Conservation (phyloP, 92 coral and sea anemone genomes). For the Scolanthus callimorphus region DNA sequence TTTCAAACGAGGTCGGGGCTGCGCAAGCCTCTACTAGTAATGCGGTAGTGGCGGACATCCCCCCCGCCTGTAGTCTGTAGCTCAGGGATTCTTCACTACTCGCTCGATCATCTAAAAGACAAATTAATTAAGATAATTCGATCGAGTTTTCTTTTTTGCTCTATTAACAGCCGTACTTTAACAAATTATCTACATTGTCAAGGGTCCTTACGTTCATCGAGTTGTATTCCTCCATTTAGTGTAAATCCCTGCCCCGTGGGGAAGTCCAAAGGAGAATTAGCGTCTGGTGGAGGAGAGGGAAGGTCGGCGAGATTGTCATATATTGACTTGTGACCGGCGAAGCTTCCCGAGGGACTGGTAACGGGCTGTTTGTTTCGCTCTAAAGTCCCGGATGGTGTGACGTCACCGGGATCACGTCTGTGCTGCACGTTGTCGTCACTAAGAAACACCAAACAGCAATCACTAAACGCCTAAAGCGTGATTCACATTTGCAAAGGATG, state of each 20-base stretch:
- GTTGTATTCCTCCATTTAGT: slow-evolving; percentile 21
- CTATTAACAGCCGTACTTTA: background rate
- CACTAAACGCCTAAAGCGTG: no score
- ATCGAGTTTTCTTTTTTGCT: background rate
- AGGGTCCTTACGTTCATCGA: background rate
- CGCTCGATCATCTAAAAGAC: slow-evolving; percentile 38
- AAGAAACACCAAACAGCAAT: no score
- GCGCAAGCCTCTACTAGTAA: slow-evolving; percentile 88
- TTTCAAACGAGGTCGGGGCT: slow-evolving; percentile 35
- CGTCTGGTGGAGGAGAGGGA: background rate
- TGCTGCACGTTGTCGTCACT: background rate
- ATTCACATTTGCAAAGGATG: no score
- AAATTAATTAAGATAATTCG: background rate
- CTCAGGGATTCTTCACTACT: slow-evolving; percentile 71
- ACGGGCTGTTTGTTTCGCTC: slow-evolving; percentile 39
- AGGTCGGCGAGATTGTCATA: slow-evolving; percentile 20
- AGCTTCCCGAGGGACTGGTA: slow-evolving; percentile 62
- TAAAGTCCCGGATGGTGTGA: slow-evolving; percentile 81
- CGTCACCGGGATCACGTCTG: slow-evolving; percentile 13
- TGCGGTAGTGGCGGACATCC: slow-evolving; percentile 93
- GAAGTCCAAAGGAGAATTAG: background rate
- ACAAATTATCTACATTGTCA: background rate
- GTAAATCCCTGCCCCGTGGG: background rate
- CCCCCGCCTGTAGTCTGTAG: slow-evolving; percentile 80
- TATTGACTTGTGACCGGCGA: slow-evolving; percentile 17